phyloP scores from a whole-genome alignment of 2,888 invertebrate genomes.

The Malthinus seriepunctatus region DNA sequence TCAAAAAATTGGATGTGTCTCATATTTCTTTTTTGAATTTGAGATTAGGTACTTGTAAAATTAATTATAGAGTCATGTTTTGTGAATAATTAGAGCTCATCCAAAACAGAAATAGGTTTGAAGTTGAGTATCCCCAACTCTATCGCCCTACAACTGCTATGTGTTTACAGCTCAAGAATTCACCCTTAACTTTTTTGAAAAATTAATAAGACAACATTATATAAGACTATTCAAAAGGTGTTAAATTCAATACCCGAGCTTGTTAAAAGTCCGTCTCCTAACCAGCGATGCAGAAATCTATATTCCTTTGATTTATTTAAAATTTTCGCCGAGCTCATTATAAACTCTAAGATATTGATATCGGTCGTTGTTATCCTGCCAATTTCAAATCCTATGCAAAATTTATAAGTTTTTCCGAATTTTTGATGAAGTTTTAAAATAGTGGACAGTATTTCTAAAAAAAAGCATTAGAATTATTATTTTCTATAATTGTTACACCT shows the following conservation, averaged over 20 bases:
- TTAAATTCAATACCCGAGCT: conserved; percentile 48
- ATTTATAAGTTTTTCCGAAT: conserved; percentile 22
- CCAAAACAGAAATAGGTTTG: too few relatives aligned
- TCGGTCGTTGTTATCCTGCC: conserved; percentile 20
- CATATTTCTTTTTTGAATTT: too few relatives aligned
- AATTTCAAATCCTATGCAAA: conserved; percentile 23
- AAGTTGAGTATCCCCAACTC: too few relatives aligned
- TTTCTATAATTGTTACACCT: not conserved
- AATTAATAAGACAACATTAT: too few relatives aligned
- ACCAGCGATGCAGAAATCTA: conserved; percentile 45
- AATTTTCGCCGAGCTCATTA: conserved; percentile 43
- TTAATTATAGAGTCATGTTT: too few relatives aligned
- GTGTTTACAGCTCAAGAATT: too few relatives aligned
- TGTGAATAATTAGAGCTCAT: too few relatives aligned
- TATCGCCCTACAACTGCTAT: too few relatives aligned
- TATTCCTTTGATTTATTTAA: conserved; percentile 47
- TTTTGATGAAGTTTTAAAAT: conserved; percentile 3
- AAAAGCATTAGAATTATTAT: not conserved
- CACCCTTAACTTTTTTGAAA: too few relatives aligned
- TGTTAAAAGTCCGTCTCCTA: conserved; percentile 49
- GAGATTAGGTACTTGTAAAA: too few relatives aligned
- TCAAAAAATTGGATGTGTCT: too few relatives aligned
- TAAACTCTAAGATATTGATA: conserved; percentile 33
- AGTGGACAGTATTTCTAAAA: not conserved
- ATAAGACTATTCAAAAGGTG: too few relatives aligned